Base-by-base conservation (phyloP, 2,888 invertebrate species). In the Oxytorus armatus region DNA sequence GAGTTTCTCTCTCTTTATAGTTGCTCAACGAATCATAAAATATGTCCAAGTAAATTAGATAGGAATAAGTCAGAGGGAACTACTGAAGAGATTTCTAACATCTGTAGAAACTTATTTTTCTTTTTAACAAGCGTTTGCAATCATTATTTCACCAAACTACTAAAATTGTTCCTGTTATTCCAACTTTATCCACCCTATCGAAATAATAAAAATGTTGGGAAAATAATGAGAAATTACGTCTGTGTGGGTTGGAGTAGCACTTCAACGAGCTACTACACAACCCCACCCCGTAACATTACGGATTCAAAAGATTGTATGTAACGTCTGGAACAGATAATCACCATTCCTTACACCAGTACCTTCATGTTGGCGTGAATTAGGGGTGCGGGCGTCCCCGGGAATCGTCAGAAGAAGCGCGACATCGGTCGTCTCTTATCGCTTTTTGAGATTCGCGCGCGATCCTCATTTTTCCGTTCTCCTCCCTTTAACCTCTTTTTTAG, bases 381-480 rank as follows among this genome's bases (percentile, higher is more conserved):
- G 18, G 55, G 42, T 5, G 49, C 16, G 7, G 7, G 53, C 7
- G 36, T 8, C 7, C 21, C 42, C 39, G 29, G 16, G 69, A 61
- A 29, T 2, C 47, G 53, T 69, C 69, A 18, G 44, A 66, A 77
- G 57, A 74, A 81, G 77, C 74, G 74, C 39, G 65, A 65, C 69
- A 53, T 59, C 59, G 66, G 69, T 73, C 66, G 68, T 42, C 39
- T 80, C 77, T 81, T 81, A 77, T 77, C 73, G 77, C 69, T 74
- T 66, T 69, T 70, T 51, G 57, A 73, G 72, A 63, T 59, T 18
- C 23, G 36, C 57, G 65, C 55, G 39, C 55, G 66, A 57, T 57
- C 53, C 55, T 74, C 57, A 66, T 74, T 66, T 65, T 74, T 65
- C 55, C n/a, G n/a, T 69, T 21, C 57, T 47, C 49, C 57, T 69